Evolutionary conservation across 2,113 vertebrate species (phyloP), one percentile per base, ranked within the genome.

Genomic region (Pseudorectes ferrugineus): DNA sequence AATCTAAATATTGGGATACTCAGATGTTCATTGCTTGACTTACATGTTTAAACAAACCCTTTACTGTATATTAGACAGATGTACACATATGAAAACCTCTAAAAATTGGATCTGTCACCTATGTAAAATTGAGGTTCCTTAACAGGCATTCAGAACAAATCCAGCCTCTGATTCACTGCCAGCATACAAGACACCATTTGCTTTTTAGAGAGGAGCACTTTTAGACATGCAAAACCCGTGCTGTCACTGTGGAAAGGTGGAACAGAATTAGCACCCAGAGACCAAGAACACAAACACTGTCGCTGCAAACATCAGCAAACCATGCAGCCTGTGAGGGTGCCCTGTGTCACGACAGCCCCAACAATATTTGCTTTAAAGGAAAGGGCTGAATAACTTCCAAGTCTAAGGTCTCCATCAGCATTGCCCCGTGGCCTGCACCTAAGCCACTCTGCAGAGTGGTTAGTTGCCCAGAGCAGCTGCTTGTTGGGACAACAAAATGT

Each of bases 331-430:
- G 18, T 5, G 28, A 75, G 26, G 68, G 45, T 6, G 19, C 28
- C 0, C 0, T 2, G 1, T 11, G 45, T 8, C 78, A 22, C 0
- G 0, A 14, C 11, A 70, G 45, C 33, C 55, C 49, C 58, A 22
- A 26, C 26, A 72, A 2, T 3, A 48, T 12, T 11, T 76, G 46
- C 46, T 66, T 23, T 28, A 54, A 70, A 79, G 83, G 18, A 70
- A 94, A 67, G 35, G 35, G 11, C 26, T 88, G 55, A 88, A 7
- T 12, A 58, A 28, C 51, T 73, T 57, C 22, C 24, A 40, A 48
- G 42, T 28, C 29, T 16, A 22, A 88, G 42, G 40, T 76, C 25
- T 65, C 66, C 62, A 62, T 18, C 78, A 89, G 59, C 35, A 3
- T 5, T 38, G 23, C 12, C 63, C 89, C 55, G 31, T 51, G 55